phyloP scores from a whole-genome alignment of 2,888 invertebrate genomes.

The Meiosimyza decipiens region DNA sequence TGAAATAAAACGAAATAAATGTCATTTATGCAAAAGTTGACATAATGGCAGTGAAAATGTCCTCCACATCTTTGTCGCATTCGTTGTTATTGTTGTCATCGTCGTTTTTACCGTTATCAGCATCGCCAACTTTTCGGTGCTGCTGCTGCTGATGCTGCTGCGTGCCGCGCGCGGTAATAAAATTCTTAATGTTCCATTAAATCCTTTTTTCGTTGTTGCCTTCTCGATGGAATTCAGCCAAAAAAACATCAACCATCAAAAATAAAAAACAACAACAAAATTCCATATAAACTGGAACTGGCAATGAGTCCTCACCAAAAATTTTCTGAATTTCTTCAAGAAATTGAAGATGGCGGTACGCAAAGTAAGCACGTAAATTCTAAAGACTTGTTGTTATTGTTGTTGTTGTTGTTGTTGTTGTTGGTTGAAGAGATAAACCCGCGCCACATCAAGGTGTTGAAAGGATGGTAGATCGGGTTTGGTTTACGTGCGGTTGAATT shows the following conservation, averaged over 20 bases:
- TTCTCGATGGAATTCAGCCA: conserved; percentile 41
- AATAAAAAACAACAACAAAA: not conserved
- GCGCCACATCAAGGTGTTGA: not conserved
- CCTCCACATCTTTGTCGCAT: conserved; percentile 17
- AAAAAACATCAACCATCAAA: conserved; percentile 37
- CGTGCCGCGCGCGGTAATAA: conserved; percentile 56
- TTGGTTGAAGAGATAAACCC: not conserved
- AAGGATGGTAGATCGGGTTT: not conserved
- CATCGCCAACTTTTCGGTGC: conserved; percentile 34
- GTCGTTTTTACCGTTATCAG: conserved; percentile 1
- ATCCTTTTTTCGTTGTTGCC: conserved; percentile 42
- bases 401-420: conserved; percentile 20
- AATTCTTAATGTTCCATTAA: conserved; percentile 66
- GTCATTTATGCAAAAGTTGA: conserved; percentile 40
- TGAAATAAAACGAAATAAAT: conserved; percentile 35
- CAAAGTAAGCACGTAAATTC: conserved; percentile 30
- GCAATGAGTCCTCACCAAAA: conserved; percentile 14
- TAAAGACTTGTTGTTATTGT: conserved; percentile 34
- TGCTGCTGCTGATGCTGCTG: conserved; percentile 11
- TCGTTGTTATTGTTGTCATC: conserved; percentile 10
- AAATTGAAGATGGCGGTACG: conserved; percentile 26
- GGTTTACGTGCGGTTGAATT: conserved; percentile 51
- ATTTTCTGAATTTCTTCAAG: conserved; percentile 26
- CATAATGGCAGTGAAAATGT: conserved; percentile 39
- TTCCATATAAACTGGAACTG: not conserved